Conservation (phyloP, 2,888 invertebrate species). For the Geotrupes spiniger region DNA sequence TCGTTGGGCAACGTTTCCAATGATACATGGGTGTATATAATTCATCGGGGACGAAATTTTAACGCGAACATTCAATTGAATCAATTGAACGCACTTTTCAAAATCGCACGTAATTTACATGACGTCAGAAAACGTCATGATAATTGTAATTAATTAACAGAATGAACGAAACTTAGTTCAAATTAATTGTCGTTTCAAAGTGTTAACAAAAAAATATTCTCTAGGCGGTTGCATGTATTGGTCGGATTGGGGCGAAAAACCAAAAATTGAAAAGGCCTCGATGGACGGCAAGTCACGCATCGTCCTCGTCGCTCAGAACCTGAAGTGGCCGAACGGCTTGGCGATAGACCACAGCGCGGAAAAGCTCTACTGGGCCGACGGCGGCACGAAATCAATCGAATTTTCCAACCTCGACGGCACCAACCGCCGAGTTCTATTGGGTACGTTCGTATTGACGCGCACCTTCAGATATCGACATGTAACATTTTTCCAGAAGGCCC, state of each 20-base stretch:
- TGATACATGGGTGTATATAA: too few species aligned
- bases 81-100: too few species aligned
- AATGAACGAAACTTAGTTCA: too few species aligned
- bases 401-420: constrained; percentile 76
- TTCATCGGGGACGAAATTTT: too few species aligned
- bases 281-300: constrained; percentile 80
- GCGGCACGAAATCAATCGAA: constrained; percentile 76
- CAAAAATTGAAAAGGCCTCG: constrained; percentile 81
- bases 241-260: constrained; percentile 83
- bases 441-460: constrained; percentile 55
- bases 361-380: constrained; percentile 86
- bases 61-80: too few species aligned
- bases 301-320: constrained; percentile 62
- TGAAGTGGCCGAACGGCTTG: constrained; percentile 84
- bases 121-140: too few species aligned
- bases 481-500: constrained; percentile 48
- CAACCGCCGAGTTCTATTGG: constrained; percentile 63
- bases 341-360: constrained; percentile 72
- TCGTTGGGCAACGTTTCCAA: too few species aligned
- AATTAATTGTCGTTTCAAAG: not conserved
- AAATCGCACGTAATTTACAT: too few species aligned
- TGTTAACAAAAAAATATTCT: not conserved
- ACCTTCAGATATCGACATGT: not conserved
- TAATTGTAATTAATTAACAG: too few species aligned
- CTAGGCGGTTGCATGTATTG: constrained; percentile 80